These are phyloP conservation scores for honey bee (Apis mellifera) DNA, from an alignment of 1,140 invertebrate species.

Conservation along the genomic window DNA sequence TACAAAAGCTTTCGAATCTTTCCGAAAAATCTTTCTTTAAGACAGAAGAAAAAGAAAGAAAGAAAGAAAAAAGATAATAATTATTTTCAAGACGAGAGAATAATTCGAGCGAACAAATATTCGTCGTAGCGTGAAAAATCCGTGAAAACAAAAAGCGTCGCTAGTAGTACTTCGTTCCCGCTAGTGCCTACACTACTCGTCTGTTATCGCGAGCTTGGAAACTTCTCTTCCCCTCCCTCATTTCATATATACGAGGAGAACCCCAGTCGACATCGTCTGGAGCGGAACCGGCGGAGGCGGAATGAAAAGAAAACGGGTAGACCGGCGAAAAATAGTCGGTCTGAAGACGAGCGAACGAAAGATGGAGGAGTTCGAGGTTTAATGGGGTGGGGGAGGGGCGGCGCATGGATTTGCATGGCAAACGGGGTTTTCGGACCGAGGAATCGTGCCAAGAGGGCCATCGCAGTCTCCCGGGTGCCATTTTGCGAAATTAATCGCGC, in stretches of 20 bases:
- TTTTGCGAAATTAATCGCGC: constrained; percentile 71
- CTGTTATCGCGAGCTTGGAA: background rate
- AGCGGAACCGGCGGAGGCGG: background rate
- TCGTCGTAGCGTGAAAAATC: background rate
- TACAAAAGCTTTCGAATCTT: no score
- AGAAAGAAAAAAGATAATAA: background rate
- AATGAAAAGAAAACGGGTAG: constrained; percentile 27
- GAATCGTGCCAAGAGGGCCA: constrained; percentile 53
- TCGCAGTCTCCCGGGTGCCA: constrained; percentile 64
- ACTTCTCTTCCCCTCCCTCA: background rate
- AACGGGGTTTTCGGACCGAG: constrained; percentile 64
- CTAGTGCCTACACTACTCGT: no score
- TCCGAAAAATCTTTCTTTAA: no score
- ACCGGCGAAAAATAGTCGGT: background rate
- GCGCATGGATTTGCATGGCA: constrained; percentile 70
- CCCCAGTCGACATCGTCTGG: background rate
- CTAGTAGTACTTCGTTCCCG: background rate
- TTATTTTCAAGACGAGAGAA: background rate
- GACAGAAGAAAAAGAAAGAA: no score
- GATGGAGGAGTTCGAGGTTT: constrained; percentile 53
- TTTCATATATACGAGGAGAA: background rate
- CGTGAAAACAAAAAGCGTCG: background rate
- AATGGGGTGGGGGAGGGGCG: constrained; percentile 56
- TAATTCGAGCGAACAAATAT: background rate
- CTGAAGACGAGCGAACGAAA: background rate